Conservation (phyloP, 2,113 vertebrate species). For the Aegithalos caudatus region DNA sequence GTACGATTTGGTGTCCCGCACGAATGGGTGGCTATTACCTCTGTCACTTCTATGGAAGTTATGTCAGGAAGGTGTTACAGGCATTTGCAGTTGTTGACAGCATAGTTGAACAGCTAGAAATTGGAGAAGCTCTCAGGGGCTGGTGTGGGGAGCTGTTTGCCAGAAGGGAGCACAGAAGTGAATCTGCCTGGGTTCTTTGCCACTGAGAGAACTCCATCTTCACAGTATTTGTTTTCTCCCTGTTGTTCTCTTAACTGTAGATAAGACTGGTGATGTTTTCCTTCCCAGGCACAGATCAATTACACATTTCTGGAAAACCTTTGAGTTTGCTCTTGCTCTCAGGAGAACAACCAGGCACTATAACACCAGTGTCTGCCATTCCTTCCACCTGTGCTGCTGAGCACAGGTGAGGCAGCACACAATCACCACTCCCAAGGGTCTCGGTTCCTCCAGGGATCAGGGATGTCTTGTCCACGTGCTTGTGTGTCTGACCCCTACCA, state of each 20-base stretch:
- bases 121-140: background rate
- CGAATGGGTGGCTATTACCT: background rate
- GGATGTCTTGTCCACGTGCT: rapidly evolving
- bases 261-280: background rate
- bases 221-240: background rate
- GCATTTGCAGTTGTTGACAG: background rate
- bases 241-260: background rate
- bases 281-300: background rate
- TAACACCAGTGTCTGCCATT: background rate
- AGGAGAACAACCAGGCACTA: background rate
- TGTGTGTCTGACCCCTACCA: background rate
- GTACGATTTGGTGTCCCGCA: background rate
- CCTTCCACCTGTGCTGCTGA: background rate
- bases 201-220: background rate
- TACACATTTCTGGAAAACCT: background rate
- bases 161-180: background rate
- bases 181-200: background rate
- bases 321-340: background rate
- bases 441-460: rapidly evolving
- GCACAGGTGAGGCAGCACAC: background rate
- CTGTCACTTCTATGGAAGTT: background rate
- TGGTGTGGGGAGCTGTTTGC: background rate
- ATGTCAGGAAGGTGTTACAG: background rate
- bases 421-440: background rate
- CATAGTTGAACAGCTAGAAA: background rate